These are phyloP conservation scores for Drosophila pandora DNA, from an alignment of 1,140 invertebrate species.

Conservation along the genomic window DNA sequence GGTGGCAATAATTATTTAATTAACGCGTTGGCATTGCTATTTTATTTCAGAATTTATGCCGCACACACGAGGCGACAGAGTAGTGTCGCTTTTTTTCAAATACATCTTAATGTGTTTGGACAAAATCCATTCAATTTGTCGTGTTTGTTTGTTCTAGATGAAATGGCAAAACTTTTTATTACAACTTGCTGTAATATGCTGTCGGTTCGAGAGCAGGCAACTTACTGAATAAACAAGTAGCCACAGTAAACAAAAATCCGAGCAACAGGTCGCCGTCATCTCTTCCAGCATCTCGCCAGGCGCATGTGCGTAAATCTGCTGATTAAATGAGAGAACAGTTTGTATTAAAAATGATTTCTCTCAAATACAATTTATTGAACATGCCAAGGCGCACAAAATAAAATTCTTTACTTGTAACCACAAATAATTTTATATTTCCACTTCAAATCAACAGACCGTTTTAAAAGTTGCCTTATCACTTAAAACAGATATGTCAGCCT, in stretches of 20 bases:
- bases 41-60: conserved; percentile 36
- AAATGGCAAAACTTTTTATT: conserved; percentile 1
- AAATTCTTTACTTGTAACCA: no score
- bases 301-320: conserved; percentile 53
- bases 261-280: conserved; percentile 55
- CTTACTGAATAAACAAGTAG: conserved; percentile 58
- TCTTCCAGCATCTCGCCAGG: conserved; percentile 52
- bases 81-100: conserved; percentile 9
- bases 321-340: background rate
- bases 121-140: conserved; percentile 1
- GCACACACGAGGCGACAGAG: conserved; percentile 34
- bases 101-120: background rate
- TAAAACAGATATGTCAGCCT: background rate
- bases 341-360: no score
- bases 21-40: conserved; percentile 33
- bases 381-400: no score
- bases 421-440: background rate
- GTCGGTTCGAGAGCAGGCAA: conserved; percentile 46
- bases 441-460: background rate
- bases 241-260: conserved; percentile 32
- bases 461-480: background rate
- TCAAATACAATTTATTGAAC: no score
- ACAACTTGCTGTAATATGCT: conserved; percentile 35
- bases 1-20: conserved; percentile 44
- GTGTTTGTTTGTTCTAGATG: conserved; percentile 28